Conservation (phyloP, 2,113 vertebrate species). For the Arenaria interpres region DNA sequence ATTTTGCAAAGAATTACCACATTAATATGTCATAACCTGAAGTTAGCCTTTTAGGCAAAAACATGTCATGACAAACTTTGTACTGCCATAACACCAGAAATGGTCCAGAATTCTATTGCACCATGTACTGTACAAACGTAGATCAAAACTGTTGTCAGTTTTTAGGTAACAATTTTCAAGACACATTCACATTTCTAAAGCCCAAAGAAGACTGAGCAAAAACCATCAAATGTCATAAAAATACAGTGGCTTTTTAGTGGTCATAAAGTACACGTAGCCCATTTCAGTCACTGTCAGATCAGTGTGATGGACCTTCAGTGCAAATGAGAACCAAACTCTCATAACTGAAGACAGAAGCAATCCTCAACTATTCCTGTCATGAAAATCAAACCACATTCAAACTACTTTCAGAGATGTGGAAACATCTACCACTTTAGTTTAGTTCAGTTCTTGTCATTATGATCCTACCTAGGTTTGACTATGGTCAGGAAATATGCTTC, state of each 20-base stretch:
- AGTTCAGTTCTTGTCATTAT: background rate
- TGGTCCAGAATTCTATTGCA: background rate
- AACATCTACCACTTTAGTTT: background rate
- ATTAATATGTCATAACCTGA: background rate
- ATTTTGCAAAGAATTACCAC: background rate
- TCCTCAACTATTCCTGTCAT: background rate
- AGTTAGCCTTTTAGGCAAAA: background rate
- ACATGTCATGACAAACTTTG: background rate
- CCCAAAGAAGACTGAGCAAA: background rate
- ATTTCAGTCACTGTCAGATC: background rate
- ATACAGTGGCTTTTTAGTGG: background rate
- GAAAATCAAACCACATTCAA: background rate
- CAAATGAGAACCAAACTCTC: background rate
- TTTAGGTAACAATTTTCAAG: background rate
- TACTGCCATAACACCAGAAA: background rate
- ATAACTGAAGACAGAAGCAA: background rate
- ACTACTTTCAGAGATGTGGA: background rate
- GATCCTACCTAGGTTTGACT: background rate
- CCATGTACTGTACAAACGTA: background rate
- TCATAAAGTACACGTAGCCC: rapidly evolving
- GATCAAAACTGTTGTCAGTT: background rate
- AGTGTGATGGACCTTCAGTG: background rate
- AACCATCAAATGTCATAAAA: background rate
- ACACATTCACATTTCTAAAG: background rate
- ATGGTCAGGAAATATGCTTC: background rate